Evolutionary conservation across 1,140 invertebrate species (phyloP).

Genomic region (Papilio glaucus): DNA sequence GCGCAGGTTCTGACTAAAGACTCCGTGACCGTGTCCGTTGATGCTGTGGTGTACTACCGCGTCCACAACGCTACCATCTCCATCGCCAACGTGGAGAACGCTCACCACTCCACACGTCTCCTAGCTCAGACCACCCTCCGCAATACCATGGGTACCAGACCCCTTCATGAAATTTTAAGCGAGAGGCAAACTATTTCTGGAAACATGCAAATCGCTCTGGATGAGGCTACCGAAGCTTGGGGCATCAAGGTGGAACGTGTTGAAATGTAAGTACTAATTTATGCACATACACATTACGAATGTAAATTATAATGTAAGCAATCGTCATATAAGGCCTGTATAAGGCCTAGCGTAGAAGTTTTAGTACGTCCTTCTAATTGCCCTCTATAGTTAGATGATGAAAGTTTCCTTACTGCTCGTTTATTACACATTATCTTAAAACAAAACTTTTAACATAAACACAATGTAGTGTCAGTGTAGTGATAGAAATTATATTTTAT

Average conservation of each 20-base stretch:
- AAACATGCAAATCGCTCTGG: slow-evolving; percentile 92
- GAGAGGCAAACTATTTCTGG: slow-evolving; percentile 96
- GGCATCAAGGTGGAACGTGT: slow-evolving; percentile 98
- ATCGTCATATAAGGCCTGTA: no score
- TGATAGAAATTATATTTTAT: no score
- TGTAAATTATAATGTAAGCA: no score
- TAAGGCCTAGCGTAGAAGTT: no score
- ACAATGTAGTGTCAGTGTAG: no score
- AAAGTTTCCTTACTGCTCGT: no score
- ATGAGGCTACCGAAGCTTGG: slow-evolving; percentile 97
- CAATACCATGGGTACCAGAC: slow-evolving; percentile 97
- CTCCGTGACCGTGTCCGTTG: slow-evolving; percentile 96
- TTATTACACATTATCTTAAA: no score
- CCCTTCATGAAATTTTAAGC: slow-evolving; percentile 97
- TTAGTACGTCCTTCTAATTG: no score
- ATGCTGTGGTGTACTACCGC: slow-evolving; percentile 97
- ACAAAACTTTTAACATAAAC: no score
- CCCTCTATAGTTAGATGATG: no score
- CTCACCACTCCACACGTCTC: slow-evolving; percentile 95
- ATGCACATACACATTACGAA: no score
- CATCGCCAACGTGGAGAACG: slow-evolving; percentile 98
- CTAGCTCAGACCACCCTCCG: slow-evolving; percentile 95
- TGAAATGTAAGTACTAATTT: slow-evolving; percentile 92
- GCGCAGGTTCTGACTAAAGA: slow-evolving; percentile 95
- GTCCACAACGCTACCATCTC: slow-evolving; percentile 98